These are phyloP conservation scores for Dryococelus australis DNA, from an alignment of 2,888 invertebrate genomes.

Conservation along the genomic window DNA sequence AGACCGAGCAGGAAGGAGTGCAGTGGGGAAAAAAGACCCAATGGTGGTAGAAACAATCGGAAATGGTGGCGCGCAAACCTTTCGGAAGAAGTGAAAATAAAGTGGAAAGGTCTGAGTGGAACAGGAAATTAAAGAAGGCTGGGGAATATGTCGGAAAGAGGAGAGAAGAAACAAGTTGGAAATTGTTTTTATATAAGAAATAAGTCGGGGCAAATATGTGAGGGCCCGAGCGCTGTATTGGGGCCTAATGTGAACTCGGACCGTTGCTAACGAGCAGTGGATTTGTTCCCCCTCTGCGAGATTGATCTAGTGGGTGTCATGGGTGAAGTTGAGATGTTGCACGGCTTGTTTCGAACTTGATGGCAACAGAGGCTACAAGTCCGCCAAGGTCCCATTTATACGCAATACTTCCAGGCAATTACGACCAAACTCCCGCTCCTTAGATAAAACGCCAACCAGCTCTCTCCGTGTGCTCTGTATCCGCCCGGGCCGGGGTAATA, in stretches of 20 bases:
- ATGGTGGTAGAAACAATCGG: neutral
- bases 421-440: neutral
- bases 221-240: neutral
- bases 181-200: conserved; percentile 3
- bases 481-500: neutral
- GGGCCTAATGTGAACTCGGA: neutral
- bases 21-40: neutral
- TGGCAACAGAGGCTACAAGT: neutral
- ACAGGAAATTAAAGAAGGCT: neutral
- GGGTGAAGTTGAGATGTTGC: neutral
- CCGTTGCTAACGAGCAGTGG: neutral
- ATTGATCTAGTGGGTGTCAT: no score
- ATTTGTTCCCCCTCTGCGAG: no score
- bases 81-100: neutral
- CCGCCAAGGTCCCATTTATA: neutral
- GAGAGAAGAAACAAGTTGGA: neutral
- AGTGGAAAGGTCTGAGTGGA: conserved; percentile 10
- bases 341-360: neutral
- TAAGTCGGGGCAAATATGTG: neutral
- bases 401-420: conserved; percentile 10
- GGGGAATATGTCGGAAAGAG: neutral
- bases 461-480: neutral
- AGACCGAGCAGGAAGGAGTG: neutral
- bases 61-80: conserved; percentile 9
- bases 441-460: neutral